These are phyloP conservation scores for Rhysida immarginata DNA, from an alignment of 1,140 invertebrate species.

Conservation along the genomic window DNA sequence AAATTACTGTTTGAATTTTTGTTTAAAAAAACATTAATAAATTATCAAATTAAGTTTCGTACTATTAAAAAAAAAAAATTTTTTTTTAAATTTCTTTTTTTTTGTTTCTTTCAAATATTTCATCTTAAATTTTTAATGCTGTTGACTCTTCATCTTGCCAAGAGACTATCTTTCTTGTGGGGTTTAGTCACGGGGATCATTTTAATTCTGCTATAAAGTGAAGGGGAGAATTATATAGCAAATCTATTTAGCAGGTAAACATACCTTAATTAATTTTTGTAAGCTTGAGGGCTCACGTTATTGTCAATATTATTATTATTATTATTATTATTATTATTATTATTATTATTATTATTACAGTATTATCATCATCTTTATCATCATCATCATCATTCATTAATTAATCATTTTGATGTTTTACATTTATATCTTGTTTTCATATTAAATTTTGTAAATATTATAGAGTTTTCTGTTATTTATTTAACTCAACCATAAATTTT, in stretches of 20 bases:
- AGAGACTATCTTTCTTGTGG: neutral
- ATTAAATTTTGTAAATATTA: neutral
- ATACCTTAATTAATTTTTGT: neutral
- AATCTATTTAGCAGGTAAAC: neutral
- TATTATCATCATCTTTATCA: neutral
- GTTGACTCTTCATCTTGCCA: neutral
- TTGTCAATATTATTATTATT: too few species aligned
- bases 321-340: neutral
- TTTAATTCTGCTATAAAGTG: neutral
- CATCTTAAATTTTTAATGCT: neutral
- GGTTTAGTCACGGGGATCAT: neutral
- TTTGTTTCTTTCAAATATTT: neutral
- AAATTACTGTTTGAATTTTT: neutral
- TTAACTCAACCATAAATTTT: neutral
- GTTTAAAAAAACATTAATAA: neutral
- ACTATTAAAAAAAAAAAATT: neutral
- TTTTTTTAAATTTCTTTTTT: neutral
- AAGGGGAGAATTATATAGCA: neutral
- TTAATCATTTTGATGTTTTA: too few species aligned
- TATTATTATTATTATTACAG: neutral
- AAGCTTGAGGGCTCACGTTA: neutral
- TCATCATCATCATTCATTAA: neutral
- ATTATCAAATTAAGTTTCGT: neutral
- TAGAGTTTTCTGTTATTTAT: neutral
- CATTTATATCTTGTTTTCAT: too few species aligned